Conservation (phyloP, 2,113 vertebrate species). For the Eidolon helvum region DNA sequence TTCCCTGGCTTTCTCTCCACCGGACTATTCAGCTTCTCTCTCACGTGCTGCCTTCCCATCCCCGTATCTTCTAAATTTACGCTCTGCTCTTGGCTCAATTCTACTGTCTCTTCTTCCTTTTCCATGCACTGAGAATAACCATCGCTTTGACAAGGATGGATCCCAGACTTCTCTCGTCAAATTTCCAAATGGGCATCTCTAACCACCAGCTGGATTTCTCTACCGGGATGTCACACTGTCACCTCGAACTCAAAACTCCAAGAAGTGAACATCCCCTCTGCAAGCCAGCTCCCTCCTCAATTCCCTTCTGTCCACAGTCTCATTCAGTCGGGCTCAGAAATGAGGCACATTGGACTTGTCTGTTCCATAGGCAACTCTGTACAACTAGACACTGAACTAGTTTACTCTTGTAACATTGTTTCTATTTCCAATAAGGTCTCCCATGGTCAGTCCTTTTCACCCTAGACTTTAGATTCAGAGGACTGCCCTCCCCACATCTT, state of each 20-base stretch:
- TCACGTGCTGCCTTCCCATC: background rate
- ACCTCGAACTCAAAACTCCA: background rate
- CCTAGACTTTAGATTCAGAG: background rate
- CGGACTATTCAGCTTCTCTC: background rate
- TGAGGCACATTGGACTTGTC: background rate
- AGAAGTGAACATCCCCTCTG: background rate
- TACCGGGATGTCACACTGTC: background rate
- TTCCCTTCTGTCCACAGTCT: background rate
- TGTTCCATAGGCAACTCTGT: background rate
- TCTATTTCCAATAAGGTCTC: background rate
- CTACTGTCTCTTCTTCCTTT: background rate
- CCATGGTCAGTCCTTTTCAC: background rate
- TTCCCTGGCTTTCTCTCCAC: background rate
- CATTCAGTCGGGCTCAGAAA: background rate
- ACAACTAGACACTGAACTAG: background rate
- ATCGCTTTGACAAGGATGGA: background rate
- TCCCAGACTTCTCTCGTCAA: background rate
- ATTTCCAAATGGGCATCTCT: background rate
- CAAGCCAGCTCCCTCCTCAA: background rate
- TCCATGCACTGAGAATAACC: background rate
- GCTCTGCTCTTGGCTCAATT: no score
- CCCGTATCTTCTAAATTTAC: fast-evolving
- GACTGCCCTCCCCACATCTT: background rate
- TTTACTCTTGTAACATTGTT: background rate
- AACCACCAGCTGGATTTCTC: background rate